Conservation (phyloP, 2,797 vertebrate genomes). For the Ciconia nigra region DNA sequence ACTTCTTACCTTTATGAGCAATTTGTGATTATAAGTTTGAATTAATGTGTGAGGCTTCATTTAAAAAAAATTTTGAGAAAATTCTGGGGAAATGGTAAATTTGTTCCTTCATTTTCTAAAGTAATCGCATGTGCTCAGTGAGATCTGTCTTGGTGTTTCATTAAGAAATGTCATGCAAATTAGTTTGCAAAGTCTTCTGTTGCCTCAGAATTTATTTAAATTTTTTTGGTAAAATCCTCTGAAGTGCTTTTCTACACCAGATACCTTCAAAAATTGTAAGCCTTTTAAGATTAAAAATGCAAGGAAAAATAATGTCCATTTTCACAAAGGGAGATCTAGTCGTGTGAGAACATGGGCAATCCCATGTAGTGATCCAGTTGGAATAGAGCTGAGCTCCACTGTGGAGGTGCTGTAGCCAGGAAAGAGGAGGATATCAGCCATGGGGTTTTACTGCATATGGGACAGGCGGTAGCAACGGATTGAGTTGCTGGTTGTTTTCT, state of each 20-base stretch:
- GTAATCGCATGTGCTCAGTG: not conserved
- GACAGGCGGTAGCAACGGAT: accelerated
- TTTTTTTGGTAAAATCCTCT: not conserved
- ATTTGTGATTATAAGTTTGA: not conserved
- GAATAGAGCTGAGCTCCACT: not conserved
- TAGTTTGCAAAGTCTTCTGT: not conserved
- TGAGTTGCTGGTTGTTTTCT: not conserved
- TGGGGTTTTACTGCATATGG: not conserved
- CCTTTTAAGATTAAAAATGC: not conserved
- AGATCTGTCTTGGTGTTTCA: not conserved
- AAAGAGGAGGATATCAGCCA: not conserved
- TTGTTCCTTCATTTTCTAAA: not conserved
- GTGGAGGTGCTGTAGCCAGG: accelerated
- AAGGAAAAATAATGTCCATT: not conserved
- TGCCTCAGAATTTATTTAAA: not conserved
- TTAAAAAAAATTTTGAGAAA: not conserved
- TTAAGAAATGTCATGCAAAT: not conserved
- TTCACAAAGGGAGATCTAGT: not conserved
- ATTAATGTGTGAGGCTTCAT: not conserved
- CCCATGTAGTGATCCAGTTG: accelerated
- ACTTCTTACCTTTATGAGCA: not conserved
- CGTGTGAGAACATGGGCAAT: not conserved
- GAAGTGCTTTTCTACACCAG: not conserved
- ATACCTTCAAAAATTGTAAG: not conserved
- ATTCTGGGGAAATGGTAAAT: not conserved